Evolutionary conservation across 2,113 vertebrate genomes (phyloP).

Genomic region (Cololabis saira): DNA sequence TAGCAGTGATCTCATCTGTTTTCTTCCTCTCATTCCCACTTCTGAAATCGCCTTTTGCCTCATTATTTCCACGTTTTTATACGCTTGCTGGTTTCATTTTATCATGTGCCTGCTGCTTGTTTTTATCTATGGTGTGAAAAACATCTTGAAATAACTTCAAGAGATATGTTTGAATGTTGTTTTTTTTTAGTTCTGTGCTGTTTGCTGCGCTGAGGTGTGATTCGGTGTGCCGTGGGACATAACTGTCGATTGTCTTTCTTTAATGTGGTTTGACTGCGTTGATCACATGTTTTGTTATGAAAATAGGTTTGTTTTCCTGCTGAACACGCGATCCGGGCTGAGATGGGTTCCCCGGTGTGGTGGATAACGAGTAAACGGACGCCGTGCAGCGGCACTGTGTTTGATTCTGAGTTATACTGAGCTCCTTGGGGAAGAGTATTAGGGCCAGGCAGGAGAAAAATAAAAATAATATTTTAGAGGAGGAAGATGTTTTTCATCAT

Average conservation of each 20-base stretch:
- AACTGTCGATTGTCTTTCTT: too few species aligned
- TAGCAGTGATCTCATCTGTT: constrained; percentile 52
- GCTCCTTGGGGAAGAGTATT: too few species aligned
- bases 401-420: constrained; percentile 64
- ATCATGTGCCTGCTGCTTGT: not conserved
- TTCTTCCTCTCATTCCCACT: constrained; percentile 13
- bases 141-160: not conserved
- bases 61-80: not conserved
- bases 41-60: not conserved
- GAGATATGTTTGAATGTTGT: not conserved
- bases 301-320: not conserved
- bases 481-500: too few species aligned
- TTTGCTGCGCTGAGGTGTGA: not conserved
- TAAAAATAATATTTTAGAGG: too few species aligned
- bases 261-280: not conserved
- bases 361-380: constrained; percentile 3
- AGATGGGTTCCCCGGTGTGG: not conserved
- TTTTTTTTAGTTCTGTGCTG: not conserved
- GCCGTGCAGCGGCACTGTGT: constrained; percentile 16
- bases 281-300: not conserved
- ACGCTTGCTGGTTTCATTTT: not conserved
- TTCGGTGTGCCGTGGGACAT: not conserved
- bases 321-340: not conserved
- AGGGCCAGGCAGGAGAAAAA: too few species aligned
- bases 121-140: not conserved